These are phyloP conservation scores for Teleopsis dalmanni DNA, from an alignment of 1,140 invertebrate species.

Conservation along the genomic window DNA sequence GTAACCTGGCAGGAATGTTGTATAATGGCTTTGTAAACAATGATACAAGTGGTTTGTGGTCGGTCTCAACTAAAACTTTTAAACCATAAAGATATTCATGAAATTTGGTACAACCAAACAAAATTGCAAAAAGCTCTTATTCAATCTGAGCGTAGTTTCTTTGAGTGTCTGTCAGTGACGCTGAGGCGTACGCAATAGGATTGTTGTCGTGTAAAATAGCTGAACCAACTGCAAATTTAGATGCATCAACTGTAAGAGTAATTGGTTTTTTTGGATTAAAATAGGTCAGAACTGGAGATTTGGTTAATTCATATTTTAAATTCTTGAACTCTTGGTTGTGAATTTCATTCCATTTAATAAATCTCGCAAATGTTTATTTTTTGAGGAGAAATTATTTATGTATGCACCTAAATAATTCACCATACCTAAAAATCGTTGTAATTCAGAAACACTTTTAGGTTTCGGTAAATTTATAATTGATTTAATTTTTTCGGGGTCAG, in stretches of 20 bases:
- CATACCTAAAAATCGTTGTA: constrained; percentile 29
- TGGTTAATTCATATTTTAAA: constrained; percentile 27
- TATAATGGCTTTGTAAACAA: constrained; percentile 45
- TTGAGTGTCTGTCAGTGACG: constrained; percentile 27
- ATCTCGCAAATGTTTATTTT: constrained; percentile 13
- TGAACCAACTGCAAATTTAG: no score
- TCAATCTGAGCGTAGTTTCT: no score
- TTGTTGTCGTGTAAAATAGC: constrained; percentile 31
- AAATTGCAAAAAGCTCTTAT: constrained; percentile 44
- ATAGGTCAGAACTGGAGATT: constrained; percentile 28
- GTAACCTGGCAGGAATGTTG: constrained; percentile 35
- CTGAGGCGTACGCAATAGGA: constrained; percentile 35
- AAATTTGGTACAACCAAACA: constrained; percentile 40
- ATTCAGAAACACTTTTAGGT: constrained; percentile 23
- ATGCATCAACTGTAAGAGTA: constrained; percentile 35
- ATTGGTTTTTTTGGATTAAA: constrained; percentile 28
- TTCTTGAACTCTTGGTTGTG: constrained; percentile 12
- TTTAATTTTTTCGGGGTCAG: constrained; percentile 23
- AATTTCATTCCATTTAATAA: constrained; percentile 8
- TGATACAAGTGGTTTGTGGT: constrained; percentile 45
- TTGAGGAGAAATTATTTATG: constrained; percentile 24
- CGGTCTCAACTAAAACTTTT: constrained; percentile 37
- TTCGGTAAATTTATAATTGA: constrained; percentile 23
- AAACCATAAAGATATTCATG: constrained; percentile 32
- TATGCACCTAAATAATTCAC: constrained; percentile 26